Evolutionary conservation across 2,797 vertebrate species (phyloP).

Genomic region (Cossypha dichroa): DNA sequence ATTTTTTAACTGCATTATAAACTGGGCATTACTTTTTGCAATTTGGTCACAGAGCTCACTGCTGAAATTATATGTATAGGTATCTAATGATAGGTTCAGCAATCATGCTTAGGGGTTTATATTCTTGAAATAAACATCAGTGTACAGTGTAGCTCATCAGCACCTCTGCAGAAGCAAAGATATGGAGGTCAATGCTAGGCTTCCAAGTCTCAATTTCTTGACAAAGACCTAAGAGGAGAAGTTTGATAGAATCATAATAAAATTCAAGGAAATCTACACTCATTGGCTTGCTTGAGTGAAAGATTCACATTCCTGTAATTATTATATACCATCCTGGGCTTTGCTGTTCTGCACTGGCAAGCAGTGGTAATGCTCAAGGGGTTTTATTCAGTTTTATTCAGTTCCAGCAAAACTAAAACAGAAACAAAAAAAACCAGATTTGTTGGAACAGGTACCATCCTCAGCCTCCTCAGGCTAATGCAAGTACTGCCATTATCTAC

Average conservation of each 20-base stretch:
- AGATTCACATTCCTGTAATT: not conserved
- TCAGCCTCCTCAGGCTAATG: not conserved
- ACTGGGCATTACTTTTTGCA: not conserved
- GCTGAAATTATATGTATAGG: not conserved
- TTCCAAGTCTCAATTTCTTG: not conserved
- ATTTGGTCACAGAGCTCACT: not conserved
- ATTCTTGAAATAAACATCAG: not conserved
- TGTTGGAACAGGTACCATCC: not conserved
- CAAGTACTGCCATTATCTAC: not conserved
- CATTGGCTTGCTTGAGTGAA: not conserved
- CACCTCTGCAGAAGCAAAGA: not conserved
- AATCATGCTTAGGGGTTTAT: not conserved
- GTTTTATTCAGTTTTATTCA: not conserved
- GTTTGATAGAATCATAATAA: not conserved
- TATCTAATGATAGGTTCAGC: not conserved
- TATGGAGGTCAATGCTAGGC: accelerated
- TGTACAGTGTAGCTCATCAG: not conserved
- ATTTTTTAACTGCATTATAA: not conserved
- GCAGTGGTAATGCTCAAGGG: not conserved
- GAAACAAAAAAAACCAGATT: not conserved
- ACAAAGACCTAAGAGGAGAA: not conserved
- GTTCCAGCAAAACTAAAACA: not conserved
- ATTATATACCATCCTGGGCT: not conserved
- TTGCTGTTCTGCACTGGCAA: not conserved
- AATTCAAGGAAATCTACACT: not conserved